Evolutionary conservation across 1,140 invertebrate genomes (phyloP).

Genomic region (Megalonaias nervosa): DNA sequence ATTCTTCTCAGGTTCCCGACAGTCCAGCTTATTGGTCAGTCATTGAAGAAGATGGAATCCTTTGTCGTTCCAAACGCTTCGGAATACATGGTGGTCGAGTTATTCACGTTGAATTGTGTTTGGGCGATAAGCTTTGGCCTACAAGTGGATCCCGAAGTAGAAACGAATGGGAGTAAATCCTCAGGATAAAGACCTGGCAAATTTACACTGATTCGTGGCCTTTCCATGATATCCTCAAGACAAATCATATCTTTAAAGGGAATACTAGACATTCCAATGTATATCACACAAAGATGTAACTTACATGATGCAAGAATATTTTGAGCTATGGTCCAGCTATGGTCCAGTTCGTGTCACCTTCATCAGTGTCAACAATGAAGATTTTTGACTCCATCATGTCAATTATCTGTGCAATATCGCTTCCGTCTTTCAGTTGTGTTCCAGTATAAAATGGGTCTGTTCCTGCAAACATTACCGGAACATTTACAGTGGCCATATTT

Average conservation of each 20-base stretch:
- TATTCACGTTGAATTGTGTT: conserved; percentile 20
- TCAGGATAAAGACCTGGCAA: conserved; percentile 25
- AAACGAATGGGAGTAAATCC: conserved; percentile 14
- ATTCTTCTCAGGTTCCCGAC: conserved; percentile 37
- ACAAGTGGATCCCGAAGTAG: conserved; percentile 25
- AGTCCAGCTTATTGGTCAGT: conserved; percentile 29
- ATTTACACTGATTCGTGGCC: not conserved
- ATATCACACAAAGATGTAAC: not conserved
- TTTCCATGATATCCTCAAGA: not conserved
- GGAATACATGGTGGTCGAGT: conserved; percentile 13
- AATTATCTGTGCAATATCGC: conserved; percentile 10
- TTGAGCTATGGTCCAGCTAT: no score
- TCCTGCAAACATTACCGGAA: conserved; percentile 16
- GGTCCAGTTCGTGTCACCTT: conserved; percentile 5
- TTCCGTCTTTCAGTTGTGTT: conserved; percentile 19
- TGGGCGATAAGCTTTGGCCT: conserved; percentile 11
- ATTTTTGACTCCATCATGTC: conserved; percentile 10
- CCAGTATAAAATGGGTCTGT: conserved; percentile 7
- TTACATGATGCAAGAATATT: not conserved
- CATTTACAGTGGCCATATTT: conserved; percentile 6
- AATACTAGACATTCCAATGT: not conserved
- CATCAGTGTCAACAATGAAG: conserved; percentile 5
- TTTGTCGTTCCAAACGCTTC: conserved; percentile 3
- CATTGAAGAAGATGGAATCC: conserved; percentile 11
- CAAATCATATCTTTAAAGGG: not conserved